Conservation (phyloP, 2,888 invertebrate species). For the Nomada hirtipes region DNA sequence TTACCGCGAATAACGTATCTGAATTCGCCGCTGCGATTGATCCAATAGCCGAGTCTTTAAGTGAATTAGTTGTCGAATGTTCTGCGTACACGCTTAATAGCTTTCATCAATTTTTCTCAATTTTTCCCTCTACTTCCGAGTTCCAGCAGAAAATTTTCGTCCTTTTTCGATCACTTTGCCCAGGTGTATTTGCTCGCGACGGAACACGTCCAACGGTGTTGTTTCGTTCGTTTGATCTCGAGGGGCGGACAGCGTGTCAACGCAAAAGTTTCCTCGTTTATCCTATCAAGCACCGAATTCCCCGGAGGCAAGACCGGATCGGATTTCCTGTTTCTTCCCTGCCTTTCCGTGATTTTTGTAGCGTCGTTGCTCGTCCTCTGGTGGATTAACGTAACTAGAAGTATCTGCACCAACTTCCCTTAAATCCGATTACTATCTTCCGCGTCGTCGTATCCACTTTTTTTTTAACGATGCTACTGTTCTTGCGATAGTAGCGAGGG, state of each 20-base stretch:
- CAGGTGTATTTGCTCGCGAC: not conserved
- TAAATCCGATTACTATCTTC: not conserved
- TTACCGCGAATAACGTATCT: slow-evolving; percentile 49
- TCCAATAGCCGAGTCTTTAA: slow-evolving; percentile 2
- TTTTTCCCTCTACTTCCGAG: not conserved
- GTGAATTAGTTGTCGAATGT: slow-evolving; percentile 1
- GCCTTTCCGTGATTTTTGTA: slow-evolving; percentile 24
- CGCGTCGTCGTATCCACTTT: not conserved
- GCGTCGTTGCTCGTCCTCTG: slow-evolving; percentile 11
- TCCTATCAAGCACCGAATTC: slow-evolving; percentile 61
- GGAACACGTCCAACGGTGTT: not conserved
- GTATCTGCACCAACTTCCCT: slow-evolving; percentile 38
- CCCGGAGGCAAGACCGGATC: slow-evolving; percentile 42
- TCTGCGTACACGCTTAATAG: not conserved
- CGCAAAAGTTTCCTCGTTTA: slow-evolving; percentile 64
- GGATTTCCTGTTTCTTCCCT: slow-evolving; percentile 35
- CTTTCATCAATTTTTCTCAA: not conserved
- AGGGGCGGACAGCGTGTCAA: slow-evolving; percentile 42
- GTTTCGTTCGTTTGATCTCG: slow-evolving; percentile 49
- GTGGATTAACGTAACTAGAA: slow-evolving; percentile 55
- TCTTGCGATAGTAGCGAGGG: too few species aligned
- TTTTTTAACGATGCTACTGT: not conserved
- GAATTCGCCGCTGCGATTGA: slow-evolving; percentile 9
- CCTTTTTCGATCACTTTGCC: too few species aligned
- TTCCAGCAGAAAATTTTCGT: too few species aligned